Percentiles rank a stretch among this genome's conserved stretches.
Conservation (phyloP, 2,888 invertebrate genomes). For the Drosophila incognita region DNA sequence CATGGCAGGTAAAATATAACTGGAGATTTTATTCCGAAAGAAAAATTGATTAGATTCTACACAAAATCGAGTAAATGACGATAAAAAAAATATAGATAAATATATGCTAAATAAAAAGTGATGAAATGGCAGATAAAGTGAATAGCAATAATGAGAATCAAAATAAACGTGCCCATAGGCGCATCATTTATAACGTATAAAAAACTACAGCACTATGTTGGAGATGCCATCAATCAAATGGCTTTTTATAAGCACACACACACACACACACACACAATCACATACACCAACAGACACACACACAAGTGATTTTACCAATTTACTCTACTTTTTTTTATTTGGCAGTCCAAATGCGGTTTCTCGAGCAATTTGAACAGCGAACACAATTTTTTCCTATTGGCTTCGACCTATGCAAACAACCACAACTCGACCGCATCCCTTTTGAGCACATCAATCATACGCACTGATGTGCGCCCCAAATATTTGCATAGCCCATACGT, state of each 20-base stretch:
- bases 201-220: conserved; percentile 8
- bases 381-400: conserved; percentile 19
- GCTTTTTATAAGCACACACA: conserved; percentile 18
- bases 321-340: background rate
- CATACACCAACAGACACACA: background rate
- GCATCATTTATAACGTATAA: conserved; percentile 21
- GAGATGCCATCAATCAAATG: conserved; percentile 55
- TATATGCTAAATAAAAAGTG: conserved; percentile 24
- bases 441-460: conserved; percentile 76
- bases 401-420: conserved; percentile 59
- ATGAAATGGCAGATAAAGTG: conserved; percentile 21
- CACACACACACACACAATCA: conserved; percentile 2
- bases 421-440: conserved; percentile 41
- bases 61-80: background rate
- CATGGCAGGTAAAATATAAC: background rate
- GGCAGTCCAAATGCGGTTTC: conserved; percentile 15
- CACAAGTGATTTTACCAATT: conserved; percentile 31
- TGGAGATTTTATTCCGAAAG: background rate
- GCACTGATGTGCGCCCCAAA: conserved; percentile 62
- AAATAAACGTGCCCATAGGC: conserved; percentile 9
- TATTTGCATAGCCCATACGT: conserved; percentile 65
- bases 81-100: background rate
- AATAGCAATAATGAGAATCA: background rate
- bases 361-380: conserved; percentile 15
- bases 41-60: conserved; percentile 1